Base-by-base conservation (phyloP, 2,797 vertebrate genomes). In the Petrocephalus schoutedeni region DNA sequence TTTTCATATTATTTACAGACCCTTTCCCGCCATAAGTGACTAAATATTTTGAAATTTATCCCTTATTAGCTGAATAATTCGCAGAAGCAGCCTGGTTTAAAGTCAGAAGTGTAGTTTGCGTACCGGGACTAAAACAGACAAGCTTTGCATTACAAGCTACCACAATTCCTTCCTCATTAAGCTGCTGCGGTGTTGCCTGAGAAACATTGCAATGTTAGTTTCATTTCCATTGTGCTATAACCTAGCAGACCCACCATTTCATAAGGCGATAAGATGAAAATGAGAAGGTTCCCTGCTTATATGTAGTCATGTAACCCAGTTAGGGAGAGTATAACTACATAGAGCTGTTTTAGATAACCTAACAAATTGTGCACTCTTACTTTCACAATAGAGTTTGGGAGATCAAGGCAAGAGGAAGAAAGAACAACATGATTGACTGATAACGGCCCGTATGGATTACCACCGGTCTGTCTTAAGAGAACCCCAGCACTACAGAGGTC, bases 381-480 rank as follows among this genome's bases (percentile, higher is more conserved):
- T 91, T 92, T 93, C 91, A 92, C 85, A 9, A 91, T 89, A 89
- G 58, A 93, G 94, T 94, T 92, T 89, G 88, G 91, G 91, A 91
- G 91, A 93, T 90, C 90, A 90, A 89, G 90, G 89, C 91, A 93
- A 93, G 91, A 88, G 67, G 94, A 94, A 94, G 91, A 83, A 93
- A 87, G 94, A 95, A 90, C 86, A 90, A 88, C 89, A 94, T 93
- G 92, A 93, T 90, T 94, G 93, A 93, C 93, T 93, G 92, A 92
- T 93, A 95, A 94, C 91, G 92, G 91, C 93, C 90, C 88, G 88
- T 92, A 93, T 91, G 93, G 92, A 91, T 94, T 94, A 94, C 92
- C 88, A 91, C 91, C 92, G 95, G 94, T 94, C 90, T 94, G 92
- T 93, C 95, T 90, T 92, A 93, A 92, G 94, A 94, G 95, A 95